phyloP scores from a whole-genome alignment of 2,113 vertebrate genomes.

The Tapirus terrestris region DNA sequence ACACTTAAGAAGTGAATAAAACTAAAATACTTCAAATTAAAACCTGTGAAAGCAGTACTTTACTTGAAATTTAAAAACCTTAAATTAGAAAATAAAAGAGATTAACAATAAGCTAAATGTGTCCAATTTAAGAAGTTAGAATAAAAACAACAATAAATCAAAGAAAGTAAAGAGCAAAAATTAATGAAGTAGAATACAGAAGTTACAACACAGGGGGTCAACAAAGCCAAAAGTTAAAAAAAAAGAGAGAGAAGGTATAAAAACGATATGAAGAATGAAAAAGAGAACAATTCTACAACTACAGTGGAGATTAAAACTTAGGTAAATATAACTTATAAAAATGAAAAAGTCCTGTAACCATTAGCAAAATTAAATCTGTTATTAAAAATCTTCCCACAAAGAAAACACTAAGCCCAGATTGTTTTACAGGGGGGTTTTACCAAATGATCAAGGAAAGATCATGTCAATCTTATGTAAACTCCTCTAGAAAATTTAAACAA shows the following conservation, averaged over 20 bases:
- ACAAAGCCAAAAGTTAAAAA: neutral
- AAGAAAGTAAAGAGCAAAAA: neutral
- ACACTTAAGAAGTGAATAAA: neutral
- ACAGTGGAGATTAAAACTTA: neutral
- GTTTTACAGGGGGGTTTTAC: neutral
- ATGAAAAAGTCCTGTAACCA: neutral
- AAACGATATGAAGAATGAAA: neutral
- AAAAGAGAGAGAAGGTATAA: neutral
- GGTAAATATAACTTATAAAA: neutral
- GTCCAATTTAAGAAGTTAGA: slow-evolving; percentile 5
- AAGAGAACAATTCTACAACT: neutral
- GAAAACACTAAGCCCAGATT: neutral
- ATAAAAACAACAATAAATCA: neutral
- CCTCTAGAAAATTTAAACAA: neutral
- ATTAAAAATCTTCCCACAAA: neutral
- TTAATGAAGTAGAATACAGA: neutral
- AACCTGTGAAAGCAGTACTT: neutral
- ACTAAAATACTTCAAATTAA: neutral
- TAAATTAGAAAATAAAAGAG: slow-evolving; percentile 5
- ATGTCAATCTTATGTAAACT: neutral
- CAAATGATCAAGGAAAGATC: neutral
- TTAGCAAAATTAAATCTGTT: neutral
- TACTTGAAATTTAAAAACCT: slow-evolving; percentile 2
- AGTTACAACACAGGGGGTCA: neutral
- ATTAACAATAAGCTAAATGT: neutral